A percentile compares a stretch with the other conserved stretches of the same genome.
Conservation (phyloP, 2,888 invertebrate genomes). For the Sminthurinus aureus region DNA sequence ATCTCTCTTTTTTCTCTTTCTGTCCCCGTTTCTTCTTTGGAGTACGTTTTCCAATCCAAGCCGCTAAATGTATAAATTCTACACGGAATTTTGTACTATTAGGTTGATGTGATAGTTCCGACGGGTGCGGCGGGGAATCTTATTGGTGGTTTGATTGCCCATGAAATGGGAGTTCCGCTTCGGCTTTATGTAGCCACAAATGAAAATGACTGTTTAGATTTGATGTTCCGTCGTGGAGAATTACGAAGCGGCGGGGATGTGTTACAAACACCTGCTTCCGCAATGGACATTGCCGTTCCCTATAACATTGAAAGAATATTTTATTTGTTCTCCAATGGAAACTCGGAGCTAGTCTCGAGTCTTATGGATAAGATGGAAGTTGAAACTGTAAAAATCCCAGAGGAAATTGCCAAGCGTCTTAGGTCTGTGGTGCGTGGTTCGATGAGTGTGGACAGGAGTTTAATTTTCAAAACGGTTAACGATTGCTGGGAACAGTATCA, state of each 20-base stretch:
- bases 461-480: constrained; percentile 62
- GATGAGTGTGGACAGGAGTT: constrained; percentile 60
- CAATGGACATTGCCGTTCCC: constrained; percentile 66
- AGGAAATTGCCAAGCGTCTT: constrained; percentile 60
- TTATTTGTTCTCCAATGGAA: constrained; percentile 61
- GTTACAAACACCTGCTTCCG: constrained; percentile 62
- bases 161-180: constrained; percentile 64
- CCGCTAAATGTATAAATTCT: no score
- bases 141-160: constrained; percentile 64
- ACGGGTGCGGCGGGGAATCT: constrained; percentile 66
- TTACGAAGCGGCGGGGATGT: constrained; percentile 60
- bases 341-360: constrained; percentile 58
- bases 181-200: constrained; percentile 64
- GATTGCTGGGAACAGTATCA: constrained; percentile 62
- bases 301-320: constrained; percentile 65
- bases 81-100: constrained; percentile 29
- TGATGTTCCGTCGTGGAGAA: constrained; percentile 62
- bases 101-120: constrained; percentile 64
- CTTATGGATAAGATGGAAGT: constrained; percentile 58
- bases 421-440: constrained; percentile 52
- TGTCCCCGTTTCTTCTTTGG: no score
- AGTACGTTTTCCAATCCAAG: no score
- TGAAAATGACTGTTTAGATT: constrained; percentile 63
- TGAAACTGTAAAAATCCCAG: constrained; percentile 19
- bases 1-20: no score